phyloP scores from a whole-genome alignment of 1,140 invertebrate species.

The Drosophila trapezifrons region DNA sequence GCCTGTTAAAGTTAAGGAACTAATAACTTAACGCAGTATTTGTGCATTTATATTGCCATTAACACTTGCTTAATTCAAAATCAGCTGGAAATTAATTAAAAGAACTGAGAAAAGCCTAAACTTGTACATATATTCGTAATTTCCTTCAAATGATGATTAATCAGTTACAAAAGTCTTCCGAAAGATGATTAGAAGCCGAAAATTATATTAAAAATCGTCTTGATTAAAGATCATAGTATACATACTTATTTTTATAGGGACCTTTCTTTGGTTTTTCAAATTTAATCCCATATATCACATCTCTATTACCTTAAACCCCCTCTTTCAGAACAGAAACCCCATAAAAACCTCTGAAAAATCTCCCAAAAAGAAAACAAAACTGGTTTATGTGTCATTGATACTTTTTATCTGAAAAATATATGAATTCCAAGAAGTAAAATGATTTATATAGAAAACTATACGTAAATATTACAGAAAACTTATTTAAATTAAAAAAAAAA shows the following conservation, averaged over 20 bases:
- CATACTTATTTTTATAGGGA: too few species aligned
- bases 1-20: background rate
- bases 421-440: background rate
- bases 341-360: background rate
- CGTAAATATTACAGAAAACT: background rate
- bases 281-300: background rate
- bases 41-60: conserved; percentile 4
- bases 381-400: too few species aligned
- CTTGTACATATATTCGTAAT: background rate
- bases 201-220: too few species aligned
- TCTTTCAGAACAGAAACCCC: too few species aligned
- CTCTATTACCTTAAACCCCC: background rate
- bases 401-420: background rate
- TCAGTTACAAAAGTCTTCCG: too few species aligned
- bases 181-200: too few species aligned
- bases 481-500: background rate
- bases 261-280: background rate
- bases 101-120: background rate
- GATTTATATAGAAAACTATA: too few species aligned
- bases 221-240: too few species aligned
- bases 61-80: background rate
- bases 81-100: background rate
- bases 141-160: background rate
- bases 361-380: background rate
- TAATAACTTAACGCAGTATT: background rate